Conservation (phyloP, 1,140 invertebrate species). For the Tenebrio molitor region DNA sequence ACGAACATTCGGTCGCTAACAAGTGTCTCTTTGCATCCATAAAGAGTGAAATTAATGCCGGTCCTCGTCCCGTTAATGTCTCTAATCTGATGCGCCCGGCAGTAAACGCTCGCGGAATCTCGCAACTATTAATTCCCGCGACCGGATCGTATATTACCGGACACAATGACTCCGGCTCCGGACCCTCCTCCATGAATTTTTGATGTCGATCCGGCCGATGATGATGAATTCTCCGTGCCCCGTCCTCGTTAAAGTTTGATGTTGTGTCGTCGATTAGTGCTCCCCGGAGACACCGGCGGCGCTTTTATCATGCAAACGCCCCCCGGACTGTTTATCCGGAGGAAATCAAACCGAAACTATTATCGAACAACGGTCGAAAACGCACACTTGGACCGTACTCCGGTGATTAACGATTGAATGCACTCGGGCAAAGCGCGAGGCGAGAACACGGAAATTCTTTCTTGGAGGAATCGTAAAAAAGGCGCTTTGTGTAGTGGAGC, state of each 20-base stretch:
- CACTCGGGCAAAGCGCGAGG: conserved; percentile 61
- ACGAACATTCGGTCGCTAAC: conserved; percentile 26
- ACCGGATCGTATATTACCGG: conserved; percentile 62
- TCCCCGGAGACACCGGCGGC: conserved; percentile 45
- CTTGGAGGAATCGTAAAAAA: conserved; percentile 61
- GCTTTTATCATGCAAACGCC: conserved; percentile 2
- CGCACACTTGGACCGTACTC: conserved; percentile 60
- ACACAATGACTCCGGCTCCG: conserved; percentile 56
- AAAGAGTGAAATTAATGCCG: conserved; percentile 66
- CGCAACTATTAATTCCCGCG: conserved; percentile 65
- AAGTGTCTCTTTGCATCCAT: conserved; percentile 26
- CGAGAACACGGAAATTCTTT: conserved; percentile 65
- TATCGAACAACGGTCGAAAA: conserved; percentile 56
- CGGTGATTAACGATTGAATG: conserved; percentile 65
- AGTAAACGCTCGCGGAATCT: conserved; percentile 65
- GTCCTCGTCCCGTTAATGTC: conserved; percentile 64
- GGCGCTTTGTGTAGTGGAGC: conserved; percentile 61
- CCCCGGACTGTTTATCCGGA: conserved; percentile 4
- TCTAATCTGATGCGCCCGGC: conserved; percentile 66
- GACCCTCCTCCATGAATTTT: conserved; percentile 40
- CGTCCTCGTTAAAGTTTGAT: conserved; percentile 53
- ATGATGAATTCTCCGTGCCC: conserved; percentile 49
- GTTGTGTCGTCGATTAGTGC: conserved; percentile 53
- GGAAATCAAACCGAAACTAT: conserved; percentile 49
- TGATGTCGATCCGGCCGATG: conserved; percentile 40